Base-by-base conservation (phyloP, 2,113 vertebrate species). In the Muscicapa adusta region DNA sequence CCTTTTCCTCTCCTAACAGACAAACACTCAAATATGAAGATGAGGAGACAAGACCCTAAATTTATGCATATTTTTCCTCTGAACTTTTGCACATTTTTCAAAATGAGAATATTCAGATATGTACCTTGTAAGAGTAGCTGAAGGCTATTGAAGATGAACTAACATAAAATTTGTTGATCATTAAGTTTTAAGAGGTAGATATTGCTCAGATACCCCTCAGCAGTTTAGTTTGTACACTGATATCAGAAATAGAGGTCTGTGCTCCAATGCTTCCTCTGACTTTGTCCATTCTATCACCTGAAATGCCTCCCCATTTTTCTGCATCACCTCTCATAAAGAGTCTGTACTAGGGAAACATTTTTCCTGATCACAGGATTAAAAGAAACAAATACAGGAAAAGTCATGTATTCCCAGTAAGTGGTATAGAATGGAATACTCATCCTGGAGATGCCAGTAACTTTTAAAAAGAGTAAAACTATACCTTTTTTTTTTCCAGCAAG, bases 391-490 rank as follows among this genome's bases (percentile, higher is more conserved):
- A 26, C 65, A 77, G 1, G 3, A 38, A 66, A 76, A 31, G 0
- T 0, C 9, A 45, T 19, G 3, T 20, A 72, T 33, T 7, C 4
- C 18, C 8, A 67, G 2, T 13, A 76, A 47, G 2, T 5, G 26
- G 2, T 43, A 38, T 15, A 29, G 38, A 76, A 91, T 4, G 22
- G 4, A 88, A 43, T 29, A 48, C 6, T 36, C 66, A 4, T 56
- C 11, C 17, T 65, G 6, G 28, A 10, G 9, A 65, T 56, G 60
- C 5, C 5, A 88, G 6, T 26, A 82, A 83, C 18, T 42, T 62
- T 15, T 31, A 70, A 57, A 77, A n/a, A 67, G 5, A 38, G 3
- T 12, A 8, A 15, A 83, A 18, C 8, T 48, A 47, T 2, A 10
- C 1, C 29, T 56, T 19, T 76, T 58, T 65, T 81, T 19, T 18